Evolutionary conservation across 2,888 invertebrate genomes (phyloP).

Genomic region (Uropetala carovei): DNA sequence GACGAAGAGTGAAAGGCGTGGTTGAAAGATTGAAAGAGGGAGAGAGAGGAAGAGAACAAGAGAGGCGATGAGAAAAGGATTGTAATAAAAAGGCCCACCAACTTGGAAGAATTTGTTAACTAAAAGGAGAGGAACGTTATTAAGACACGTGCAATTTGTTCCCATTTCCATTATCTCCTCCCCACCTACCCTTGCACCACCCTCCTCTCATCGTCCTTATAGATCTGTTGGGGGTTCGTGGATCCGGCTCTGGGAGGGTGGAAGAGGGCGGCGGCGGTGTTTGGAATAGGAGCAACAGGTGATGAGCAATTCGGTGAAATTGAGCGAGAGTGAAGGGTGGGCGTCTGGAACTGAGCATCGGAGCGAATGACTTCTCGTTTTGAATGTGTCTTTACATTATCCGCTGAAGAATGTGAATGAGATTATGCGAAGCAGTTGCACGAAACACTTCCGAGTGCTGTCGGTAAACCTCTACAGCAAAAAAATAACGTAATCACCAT

Average conservation of each 20-base stretch:
- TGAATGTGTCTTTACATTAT: not conserved
- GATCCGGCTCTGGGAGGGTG: not conserved
- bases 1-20: not conserved
- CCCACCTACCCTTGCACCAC: not conserved
- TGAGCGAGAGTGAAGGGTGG: conserved; percentile 38
- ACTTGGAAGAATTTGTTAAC: not conserved
- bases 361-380: not conserved
- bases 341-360: not conserved
- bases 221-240: not conserved
- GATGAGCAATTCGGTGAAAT: conserved; percentile 59
- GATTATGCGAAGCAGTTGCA: no score
- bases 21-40: not conserved
- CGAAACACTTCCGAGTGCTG: no score
- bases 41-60: not conserved
- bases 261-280: not conserved
- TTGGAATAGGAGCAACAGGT: conserved; percentile 56
- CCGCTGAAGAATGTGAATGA: not conserved
- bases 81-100: not conserved
- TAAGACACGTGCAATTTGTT: not conserved
- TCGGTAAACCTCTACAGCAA: no score
- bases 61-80: not conserved
- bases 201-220: not conserved
- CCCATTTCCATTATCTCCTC: not conserved
- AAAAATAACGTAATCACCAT: no score
- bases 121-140: not conserved